phyloP scores from a whole-genome alignment of 2,797 vertebrate species.

The Miichthys miiuy region DNA sequence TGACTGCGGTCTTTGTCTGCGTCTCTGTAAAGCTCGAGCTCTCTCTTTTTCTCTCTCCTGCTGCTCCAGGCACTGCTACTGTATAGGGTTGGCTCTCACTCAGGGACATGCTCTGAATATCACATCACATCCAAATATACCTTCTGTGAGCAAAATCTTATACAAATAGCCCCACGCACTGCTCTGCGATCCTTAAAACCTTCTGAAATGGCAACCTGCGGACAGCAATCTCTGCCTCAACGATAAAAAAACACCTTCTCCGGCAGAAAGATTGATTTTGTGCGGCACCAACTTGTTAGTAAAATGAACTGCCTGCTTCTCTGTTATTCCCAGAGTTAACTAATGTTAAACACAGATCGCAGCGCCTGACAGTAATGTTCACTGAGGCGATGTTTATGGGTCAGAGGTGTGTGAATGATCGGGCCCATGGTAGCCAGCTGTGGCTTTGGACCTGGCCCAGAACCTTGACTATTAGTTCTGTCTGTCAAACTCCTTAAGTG shows the following conservation, averaged over 20 bases:
- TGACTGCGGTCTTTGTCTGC: slow-evolving; percentile 83
- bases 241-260: slow-evolving; percentile 34
- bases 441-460: slow-evolving; percentile 73
- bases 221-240: slow-evolving; percentile 16
- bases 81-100: slow-evolving; percentile 64
- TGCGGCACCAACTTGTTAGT: slow-evolving; percentile 53
- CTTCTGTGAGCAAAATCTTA: slow-evolving; percentile 42
- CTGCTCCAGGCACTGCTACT: slow-evolving; percentile 67
- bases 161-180: slow-evolving; percentile 42
- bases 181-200: slow-evolving; percentile 15
- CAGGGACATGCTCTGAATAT: slow-evolving; percentile 69
- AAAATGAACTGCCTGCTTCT: slow-evolving; percentile 62
- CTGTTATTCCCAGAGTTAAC: slow-evolving; percentile 71
- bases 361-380: slow-evolving; percentile 75
- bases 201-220: slow-evolving; percentile 39
- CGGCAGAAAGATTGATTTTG: slow-evolving; percentile 45
- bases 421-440: slow-evolving; percentile 70
- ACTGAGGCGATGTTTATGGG: slow-evolving; percentile 72
- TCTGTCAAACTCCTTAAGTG: slow-evolving; percentile 66
- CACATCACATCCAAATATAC: slow-evolving; percentile 58
- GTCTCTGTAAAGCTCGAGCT: slow-evolving; percentile 52
- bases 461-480: slow-evolving; percentile 68
- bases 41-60: slow-evolving; percentile 45
- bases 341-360: slow-evolving; percentile 80
- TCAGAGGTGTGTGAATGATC: slow-evolving; percentile 77